Base-by-base conservation (phyloP, 1,140 invertebrate species). In the Leptoteleia sp. region DNA sequence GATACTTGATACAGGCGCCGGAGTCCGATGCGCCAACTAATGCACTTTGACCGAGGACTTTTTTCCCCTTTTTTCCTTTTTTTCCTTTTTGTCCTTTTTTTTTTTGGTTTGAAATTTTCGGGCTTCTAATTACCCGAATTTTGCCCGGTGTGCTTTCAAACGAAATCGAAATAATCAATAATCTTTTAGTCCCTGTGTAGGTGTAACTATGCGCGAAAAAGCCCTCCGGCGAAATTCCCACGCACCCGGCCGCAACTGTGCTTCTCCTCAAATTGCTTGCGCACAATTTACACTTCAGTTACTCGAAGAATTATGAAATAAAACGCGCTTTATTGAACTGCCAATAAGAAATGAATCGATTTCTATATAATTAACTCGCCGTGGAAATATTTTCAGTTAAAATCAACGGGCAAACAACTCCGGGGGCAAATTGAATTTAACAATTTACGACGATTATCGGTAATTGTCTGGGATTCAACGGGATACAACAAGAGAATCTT, bases 151-250 rank as follows among this genome's bases (percentile, higher is more conserved):
- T 40, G 8, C n/a, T 17, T 16, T 7, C 7, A 6, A 16, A 40
- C 16, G 13, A 15, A 40, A 40, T 40, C 16, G 37, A 40, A 16
- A 40, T 16, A 40, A 40, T 16, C 37, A 40, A 16, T 40, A 40
- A 40, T 40, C 12, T n/a, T 40, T 9, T 40, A 40, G 4, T 40
- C 9, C 37, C 37, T 40, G 1, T 40, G 15, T 16, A 40, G 37
- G 13, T 40, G 15, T 40, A 16, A 16, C 37, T 9, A 16, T 40
- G 37, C 17, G 13, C 15, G n/a, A n/a, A 16, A 40, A 16, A 40
- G 37, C 37, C 37, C 37, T 17, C 17, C 37, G 37, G 37, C 37
- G 15, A 40, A 40, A 40, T 40, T 40, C 37, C 37, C 37, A 40
- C 37, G 13, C 15, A 16, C 4, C 29, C 29, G 15, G 7, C 37